Percentiles rank a stretch among this genome's conserved stretches.
These are phyloP conservation scores for Parotocinclus haroldoi DNA, from an alignment of 2,797 vertebrate species.

Conservation along the genomic window DNA sequence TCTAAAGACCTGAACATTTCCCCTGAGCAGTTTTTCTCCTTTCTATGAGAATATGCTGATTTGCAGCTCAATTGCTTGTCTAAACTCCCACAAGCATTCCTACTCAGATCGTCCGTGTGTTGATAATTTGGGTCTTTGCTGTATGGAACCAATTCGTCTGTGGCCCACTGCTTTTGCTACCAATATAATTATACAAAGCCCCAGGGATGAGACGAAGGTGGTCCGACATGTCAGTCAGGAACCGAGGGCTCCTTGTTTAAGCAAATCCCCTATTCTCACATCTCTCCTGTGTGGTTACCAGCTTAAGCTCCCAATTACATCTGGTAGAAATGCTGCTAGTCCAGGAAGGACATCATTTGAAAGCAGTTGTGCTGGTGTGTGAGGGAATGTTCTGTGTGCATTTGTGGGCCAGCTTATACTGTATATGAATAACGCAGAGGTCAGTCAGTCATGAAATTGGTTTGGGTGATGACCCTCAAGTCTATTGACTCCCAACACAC, in stretches of 20 bases:
- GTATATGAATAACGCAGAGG: constrained; percentile 26
- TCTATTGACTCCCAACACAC: constrained; percentile 13
- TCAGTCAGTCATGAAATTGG: constrained; percentile 42
- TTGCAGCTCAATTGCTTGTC: constrained; percentile 27
- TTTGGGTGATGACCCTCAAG: constrained; percentile 31
- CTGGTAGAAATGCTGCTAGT: constrained; percentile 2
- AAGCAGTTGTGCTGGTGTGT: constrained; percentile 18
- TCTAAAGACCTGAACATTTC: constrained; percentile 33
- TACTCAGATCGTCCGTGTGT: constrained; percentile 33
- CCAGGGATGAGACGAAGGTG: constrained; percentile 15
- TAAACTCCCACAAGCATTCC: constrained; percentile 29
- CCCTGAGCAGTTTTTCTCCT: constrained; percentile 11
- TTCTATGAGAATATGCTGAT: constrained; percentile 31
- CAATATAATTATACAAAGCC: constrained; percentile 28
- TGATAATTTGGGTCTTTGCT: constrained; percentile 14
- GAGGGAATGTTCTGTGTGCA: constrained; percentile 14
- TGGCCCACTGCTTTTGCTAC: constrained; percentile 14
- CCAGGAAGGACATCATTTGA: constrained; percentile 25
- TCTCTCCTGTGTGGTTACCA: not conserved
- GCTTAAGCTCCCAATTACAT: constrained; percentile 2
- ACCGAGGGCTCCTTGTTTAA: constrained; percentile 9
- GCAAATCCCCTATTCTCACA: constrained; percentile 5
- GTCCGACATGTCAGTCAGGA: constrained; percentile 20
- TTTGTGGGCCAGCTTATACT: constrained; percentile 6
- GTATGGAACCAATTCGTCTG: constrained; percentile 22